Base-by-base conservation (phyloP, 2,888 invertebrate species). In the Merodon equestris region DNA sequence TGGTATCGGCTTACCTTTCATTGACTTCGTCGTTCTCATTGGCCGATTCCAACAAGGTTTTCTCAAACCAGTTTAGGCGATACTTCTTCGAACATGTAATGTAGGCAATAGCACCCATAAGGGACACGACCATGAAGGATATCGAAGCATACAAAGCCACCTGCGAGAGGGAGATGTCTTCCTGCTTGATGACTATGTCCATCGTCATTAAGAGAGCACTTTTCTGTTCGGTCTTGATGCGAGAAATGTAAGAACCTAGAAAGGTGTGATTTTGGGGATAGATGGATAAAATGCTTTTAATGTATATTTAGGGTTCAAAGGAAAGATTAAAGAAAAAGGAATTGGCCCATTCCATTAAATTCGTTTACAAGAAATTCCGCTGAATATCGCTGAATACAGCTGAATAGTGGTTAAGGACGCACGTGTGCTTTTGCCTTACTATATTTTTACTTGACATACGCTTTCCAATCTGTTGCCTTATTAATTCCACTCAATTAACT, bases 41-140 rank as follows among this genome's bases (percentile, higher is more conserved):
- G 15, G 90, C 90, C 0, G 90, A 89, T 82, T 91, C 91, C 27
- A 92, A 85, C 5, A 91, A 85, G 77, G 90, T 91, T 81, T 91
- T 90, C 85, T 92, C 91, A 83, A 91, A 92, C 92, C 91, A 92
- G 85, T 91, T 91, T 42, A 92, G 88, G 38, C 90, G 88, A 84
- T 90, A 91, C 47, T 89, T 89, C 68, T 88, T 89, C 14, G 91
- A 90, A 84, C 91, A 91, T 51, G 90, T 90, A 34, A 91, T 89
- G 81, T 91, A 91, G 1, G 91, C 83, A 4, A 90, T 85, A 0
- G 90, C 86, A 18, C 89, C 89, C 13, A 90, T 83, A 0, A 90
- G 84, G 1, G 90, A 88, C 0, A 90, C 90, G 54, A 90, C 86
- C 71, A 90, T 82, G 83, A 91, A 90, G 1, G 90, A 90, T 13